Evolutionary conservation across 2,113 vertebrate genomes (phyloP), one percentile per base, ranked within the genome.

Genomic region (Tauraco erythrolophus): DNA sequence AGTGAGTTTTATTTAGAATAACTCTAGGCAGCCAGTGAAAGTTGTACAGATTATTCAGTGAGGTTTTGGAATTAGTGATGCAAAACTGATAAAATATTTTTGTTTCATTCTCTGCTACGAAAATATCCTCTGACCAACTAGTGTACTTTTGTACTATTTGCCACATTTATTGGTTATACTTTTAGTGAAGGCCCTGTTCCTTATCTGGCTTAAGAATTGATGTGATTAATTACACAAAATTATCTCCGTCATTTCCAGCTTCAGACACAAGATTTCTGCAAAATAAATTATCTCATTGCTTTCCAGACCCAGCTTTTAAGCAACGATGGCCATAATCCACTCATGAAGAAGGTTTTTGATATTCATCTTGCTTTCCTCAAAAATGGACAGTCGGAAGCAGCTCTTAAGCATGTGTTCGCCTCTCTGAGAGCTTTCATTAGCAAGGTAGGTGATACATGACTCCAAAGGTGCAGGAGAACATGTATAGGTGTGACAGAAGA

Each of bases 341-440:
- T 99, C 92, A 99, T 99, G 99, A 99, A 98, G 97, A 99, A 99
- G 93, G 98, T 99, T 45, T 99, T 99, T 94, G 99, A 99, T 70
- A 98, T 99, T 91, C 99, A 99, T 92, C 98, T 99, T 58, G 99
- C 99, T 85, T 99, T 99, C 97, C 98, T 99, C 53, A 99, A 98
- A 97, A 98, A 99, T 0, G 98, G 99, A 43, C 99, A 99, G 61
- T 99, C 99, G 14, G 99, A 99, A 96, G 97, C 98, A 1, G 99
- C 99, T 7, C 97, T 99, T 89, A 99, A 98, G 88, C 99, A 99
- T 0, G 98, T 99, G 30, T 99, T 99, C 14, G 98, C 99, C 15
- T 99, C 99, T 4, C 97, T 99, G 74, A 98, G 99, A 95, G 98
- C 99, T 66, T 99, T 99, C 94, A 99, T 99, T 64, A 99, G 98